Percentiles rank a stretch among this genome's conserved stretches.
Conservation (phyloP, 2,888 invertebrate species). For the Sphaeridia pumilis region DNA sequence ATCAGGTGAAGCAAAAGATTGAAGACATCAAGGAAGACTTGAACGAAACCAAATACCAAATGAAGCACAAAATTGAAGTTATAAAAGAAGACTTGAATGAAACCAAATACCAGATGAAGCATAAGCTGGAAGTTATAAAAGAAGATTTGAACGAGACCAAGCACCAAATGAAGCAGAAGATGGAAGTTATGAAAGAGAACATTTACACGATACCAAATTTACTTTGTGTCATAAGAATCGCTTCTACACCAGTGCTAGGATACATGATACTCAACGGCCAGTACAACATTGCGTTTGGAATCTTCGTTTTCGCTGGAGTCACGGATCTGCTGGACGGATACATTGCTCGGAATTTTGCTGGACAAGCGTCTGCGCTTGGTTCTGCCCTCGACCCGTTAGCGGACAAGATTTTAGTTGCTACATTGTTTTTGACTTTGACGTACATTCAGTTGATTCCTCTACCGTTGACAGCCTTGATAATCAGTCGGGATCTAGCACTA, state of each 20-base stretch:
- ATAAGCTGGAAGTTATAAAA: no score
- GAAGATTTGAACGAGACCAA: slow-evolving; percentile 45
- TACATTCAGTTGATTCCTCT: slow-evolving; percentile 75
- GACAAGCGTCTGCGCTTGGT: slow-evolving; percentile 84
- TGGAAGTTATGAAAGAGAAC: slow-evolving; percentile 52
- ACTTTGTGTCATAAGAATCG: slow-evolving; percentile 72
- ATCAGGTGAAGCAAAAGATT: slow-evolving; percentile 8
- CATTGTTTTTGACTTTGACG: slow-evolving; percentile 74
- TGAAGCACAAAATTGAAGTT: no score
- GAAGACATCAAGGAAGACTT: no score
- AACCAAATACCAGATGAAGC: no score
- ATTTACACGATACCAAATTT: slow-evolving; percentile 88
- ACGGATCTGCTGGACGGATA: slow-evolving; percentile 91
- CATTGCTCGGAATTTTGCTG: slow-evolving; percentile 84
- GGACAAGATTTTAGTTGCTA: slow-evolving; percentile 85
- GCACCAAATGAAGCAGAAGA: slow-evolving; percentile 6
- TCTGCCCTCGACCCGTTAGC: slow-evolving; percentile 94
- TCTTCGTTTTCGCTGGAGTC: slow-evolving; percentile 75
- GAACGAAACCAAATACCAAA: no score
- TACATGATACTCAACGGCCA: slow-evolving; percentile 72
- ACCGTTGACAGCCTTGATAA: slow-evolving; percentile 64
- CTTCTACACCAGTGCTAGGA: slow-evolving; percentile 75
- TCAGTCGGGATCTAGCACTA: slow-evolving; percentile 68
- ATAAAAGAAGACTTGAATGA: no score
- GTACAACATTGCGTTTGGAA: slow-evolving; percentile 62